phyloP scores from a whole-genome alignment of 2,888 invertebrate genomes.

The Meteorus colon region DNA sequence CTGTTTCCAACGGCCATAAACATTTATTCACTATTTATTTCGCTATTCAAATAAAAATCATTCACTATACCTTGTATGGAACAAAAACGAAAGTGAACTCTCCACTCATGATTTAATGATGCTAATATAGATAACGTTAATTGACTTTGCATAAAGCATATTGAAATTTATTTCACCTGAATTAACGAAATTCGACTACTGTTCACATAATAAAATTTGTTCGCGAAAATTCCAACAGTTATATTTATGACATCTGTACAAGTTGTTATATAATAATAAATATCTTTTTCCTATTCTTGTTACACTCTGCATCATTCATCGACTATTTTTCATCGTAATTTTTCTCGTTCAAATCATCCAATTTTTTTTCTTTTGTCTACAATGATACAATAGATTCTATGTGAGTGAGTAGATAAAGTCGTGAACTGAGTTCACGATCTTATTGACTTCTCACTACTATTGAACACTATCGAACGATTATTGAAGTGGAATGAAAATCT shows the following conservation, averaged over 20 bases:
- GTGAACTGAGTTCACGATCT: no score
- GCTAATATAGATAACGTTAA: background rate
- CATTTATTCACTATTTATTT: background rate
- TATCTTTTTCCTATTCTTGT: constrained; percentile 13
- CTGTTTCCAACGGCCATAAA: background rate
- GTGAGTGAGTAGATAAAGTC: no score
- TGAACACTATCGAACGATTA: background rate
- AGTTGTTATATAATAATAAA: constrained; percentile 23
- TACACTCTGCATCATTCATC: no score
- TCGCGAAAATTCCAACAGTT: background rate
- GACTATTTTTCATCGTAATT: no score
- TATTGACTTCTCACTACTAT: background rate
- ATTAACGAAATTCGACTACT: no score
- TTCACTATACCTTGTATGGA: background rate
- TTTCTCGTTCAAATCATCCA: no score
- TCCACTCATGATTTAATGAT: background rate
- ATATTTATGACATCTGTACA: background rate
- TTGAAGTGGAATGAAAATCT: background rate
- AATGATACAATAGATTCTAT: no score
- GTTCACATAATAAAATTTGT: background rate
- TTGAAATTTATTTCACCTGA: background rate
- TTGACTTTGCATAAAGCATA: background rate
- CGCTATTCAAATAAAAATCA: background rate
- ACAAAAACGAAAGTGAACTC: background rate
- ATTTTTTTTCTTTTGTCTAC: no score